Conservation (phyloP, 2,797 vertebrate species). For the Enteromius fasciolatus region DNA sequence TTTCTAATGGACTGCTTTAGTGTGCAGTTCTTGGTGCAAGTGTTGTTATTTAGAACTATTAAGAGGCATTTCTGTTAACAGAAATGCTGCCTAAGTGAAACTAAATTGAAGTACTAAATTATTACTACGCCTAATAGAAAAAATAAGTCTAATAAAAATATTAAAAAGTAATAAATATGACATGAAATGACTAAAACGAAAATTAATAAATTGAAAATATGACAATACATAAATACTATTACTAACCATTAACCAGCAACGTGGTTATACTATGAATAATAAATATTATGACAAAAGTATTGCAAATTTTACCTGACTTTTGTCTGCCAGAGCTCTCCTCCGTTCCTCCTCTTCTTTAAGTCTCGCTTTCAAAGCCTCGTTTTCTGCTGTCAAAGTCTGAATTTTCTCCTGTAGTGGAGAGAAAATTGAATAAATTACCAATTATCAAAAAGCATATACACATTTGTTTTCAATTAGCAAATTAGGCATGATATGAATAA, state of each 20-base stretch:
- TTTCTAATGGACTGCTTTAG: not conserved
- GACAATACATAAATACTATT: no score
- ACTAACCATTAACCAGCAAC: not conserved
- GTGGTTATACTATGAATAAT: not conserved
- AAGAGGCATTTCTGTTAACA: not conserved
- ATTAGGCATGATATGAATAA: not conserved
- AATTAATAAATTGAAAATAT: no score
- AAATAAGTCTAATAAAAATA: not conserved
- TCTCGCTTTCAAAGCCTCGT: slow-evolving; percentile 82
- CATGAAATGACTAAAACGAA: not conserved
- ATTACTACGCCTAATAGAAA: not conserved
- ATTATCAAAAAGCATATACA: not conserved
- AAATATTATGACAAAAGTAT: not conserved
- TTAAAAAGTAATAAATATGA: no score
- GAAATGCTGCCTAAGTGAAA: not conserved
- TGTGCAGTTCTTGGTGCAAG: not conserved
- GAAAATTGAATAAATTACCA: not conserved
- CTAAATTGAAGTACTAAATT: not conserved
- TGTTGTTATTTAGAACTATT: not conserved
- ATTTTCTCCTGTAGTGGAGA: slow-evolving; percentile 81
- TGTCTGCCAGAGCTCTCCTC: slow-evolving; percentile 79
- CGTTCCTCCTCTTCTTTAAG: slow-evolving; percentile 83
- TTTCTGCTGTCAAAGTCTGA: slow-evolving; percentile 80
- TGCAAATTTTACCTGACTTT: slow-evolving; percentile 75
- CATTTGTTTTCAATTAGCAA: not conserved